Percentiles rank a stretch among this genome's conserved stretches.
Evolutionary conservation across 2,888 invertebrate genomes (phyloP).

Genomic region (Zaprionus obscuricornis): DNA sequence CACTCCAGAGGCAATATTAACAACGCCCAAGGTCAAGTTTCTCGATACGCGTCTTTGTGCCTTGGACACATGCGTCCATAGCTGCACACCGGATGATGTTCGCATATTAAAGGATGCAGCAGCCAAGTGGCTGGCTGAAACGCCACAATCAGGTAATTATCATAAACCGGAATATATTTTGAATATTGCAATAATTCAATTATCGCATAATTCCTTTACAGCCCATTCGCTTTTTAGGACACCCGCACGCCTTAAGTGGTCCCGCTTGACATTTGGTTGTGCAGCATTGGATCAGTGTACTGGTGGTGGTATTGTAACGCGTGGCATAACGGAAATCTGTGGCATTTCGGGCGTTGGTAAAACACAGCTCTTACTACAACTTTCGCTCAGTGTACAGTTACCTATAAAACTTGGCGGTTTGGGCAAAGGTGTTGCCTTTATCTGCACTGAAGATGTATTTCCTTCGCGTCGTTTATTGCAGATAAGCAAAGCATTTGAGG

Average conservation of each 20-base stretch:
- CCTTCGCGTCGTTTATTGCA: conserved; percentile 88
- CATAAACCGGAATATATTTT: background rate
- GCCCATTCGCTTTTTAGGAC: conserved; percentile 58
- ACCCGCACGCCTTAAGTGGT: conserved; percentile 72
- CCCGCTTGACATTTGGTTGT: conserved; percentile 85
- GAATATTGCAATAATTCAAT: background rate
- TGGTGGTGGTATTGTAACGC: conserved; percentile 87
- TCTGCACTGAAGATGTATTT: conserved; percentile 89
- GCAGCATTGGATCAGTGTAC: conserved; percentile 85
- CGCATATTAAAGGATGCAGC: conserved; percentile 79
- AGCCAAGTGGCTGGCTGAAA: conserved; percentile 77
- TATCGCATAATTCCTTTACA: conserved; percentile 13
- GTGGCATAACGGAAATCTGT: conserved; percentile 89
- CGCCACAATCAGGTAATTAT: conserved; percentile 58
- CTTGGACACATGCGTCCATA: conserved; percentile 46
- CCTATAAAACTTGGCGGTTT: conserved; percentile 84
- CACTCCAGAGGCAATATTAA: conserved; percentile 72
- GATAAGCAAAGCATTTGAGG: conserved; percentile 82
- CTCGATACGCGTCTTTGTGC: conserved; percentile 54
- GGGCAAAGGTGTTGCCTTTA: conserved; percentile 86
- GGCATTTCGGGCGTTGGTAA: conserved; percentile 90
- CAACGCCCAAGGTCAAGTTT: conserved; percentile 64
- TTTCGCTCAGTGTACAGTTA: conserved; percentile 88
- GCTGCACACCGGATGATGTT: conserved; percentile 78
- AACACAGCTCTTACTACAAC: conserved; percentile 89